Base-by-base conservation (phyloP, 2,113 vertebrate species). In the Coptodon bakossiorum region DNA sequence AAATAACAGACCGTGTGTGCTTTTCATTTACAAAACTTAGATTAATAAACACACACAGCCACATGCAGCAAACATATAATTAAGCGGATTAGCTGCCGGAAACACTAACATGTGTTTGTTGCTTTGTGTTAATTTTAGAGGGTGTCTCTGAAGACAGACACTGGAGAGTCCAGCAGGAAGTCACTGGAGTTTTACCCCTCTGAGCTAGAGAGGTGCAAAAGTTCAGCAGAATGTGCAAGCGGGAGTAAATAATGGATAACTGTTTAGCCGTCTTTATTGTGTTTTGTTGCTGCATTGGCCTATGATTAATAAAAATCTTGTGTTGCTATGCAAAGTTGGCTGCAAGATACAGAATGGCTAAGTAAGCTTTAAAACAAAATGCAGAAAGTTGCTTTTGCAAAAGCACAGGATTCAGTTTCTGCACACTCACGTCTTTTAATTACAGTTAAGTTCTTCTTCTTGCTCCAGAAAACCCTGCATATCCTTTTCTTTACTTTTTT, bases 111-210 rank as follows among this genome's bases (percentile, higher is more conserved):
- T 81, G 84, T 83, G 85, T 82, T 68, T 78, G 89, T 56, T 84
- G 53, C 86, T 88, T 91, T 86, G 66, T 86, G 80, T 91, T 87
- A 88, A 81, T 61, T 48, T 89, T 61, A 53, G 22, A 53, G 27
- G 16, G 40, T 43, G 85, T 57, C 66, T 86, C 38, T 48, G 71
- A 22, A n/a, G 56, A 80, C 73, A 81, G 48, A 73, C 81, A 90
- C 82, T 79, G 79, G 50, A 57, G 19, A 83, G 52, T 50, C 45
- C 16, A 52, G 80, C 63, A 86, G 84, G 90, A 93, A 88, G 88
- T 89, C 45, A 12, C 45, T 4, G 12, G 50, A 45, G 56, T 80
- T 85, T 34, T 78, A 52, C 16, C 27, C 45, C 27, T 78, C 27
- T 19, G 73, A 29, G 45, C 27, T 50, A 5, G 45, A 78, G 73